Evolutionary conservation across 2,113 vertebrate species (phyloP).

Genomic region (Oxyura jamaicensis): DNA sequence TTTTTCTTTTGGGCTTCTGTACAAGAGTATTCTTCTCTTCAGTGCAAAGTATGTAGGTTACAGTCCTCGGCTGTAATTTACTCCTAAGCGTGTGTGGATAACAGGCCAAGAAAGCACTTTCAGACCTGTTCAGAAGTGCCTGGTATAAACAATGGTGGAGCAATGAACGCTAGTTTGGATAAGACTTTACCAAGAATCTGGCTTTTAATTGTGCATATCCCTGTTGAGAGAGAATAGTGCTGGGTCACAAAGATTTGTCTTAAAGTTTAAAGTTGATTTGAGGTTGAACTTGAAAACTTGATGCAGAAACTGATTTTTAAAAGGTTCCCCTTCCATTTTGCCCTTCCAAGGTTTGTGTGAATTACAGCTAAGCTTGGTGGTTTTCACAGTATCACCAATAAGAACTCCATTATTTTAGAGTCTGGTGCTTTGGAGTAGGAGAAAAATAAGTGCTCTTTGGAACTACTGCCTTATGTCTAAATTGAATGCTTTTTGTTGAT

Average conservation of each 20-base stretch:
- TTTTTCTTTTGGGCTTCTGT: background rate
- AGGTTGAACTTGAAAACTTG: background rate
- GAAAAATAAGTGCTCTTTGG: background rate
- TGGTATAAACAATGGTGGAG: background rate
- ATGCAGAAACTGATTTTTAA: background rate
- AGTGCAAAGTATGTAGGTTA: background rate
- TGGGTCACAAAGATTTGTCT: background rate
- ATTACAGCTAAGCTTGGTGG: background rate
- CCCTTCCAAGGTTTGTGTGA: background rate
- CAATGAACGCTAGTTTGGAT: background rate
- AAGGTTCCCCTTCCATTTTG: background rate
- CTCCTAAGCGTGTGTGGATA: fast-evolving
- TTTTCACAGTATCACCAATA: background rate
- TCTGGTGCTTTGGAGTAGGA: background rate
- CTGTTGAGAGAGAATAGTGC: background rate
- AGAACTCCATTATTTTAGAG: background rate
- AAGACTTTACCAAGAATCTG: background rate
- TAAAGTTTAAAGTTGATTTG: background rate
- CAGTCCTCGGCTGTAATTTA: background rate
- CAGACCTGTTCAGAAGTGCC: background rate
- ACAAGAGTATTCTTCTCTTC: background rate
- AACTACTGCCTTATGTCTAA: background rate
- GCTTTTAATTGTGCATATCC: background rate
- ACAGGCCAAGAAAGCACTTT: background rate
- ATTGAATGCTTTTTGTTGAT: background rate